Base-by-base conservation (phyloP, 2,797 vertebrate genomes). In the Eremophila alpestris region DNA sequence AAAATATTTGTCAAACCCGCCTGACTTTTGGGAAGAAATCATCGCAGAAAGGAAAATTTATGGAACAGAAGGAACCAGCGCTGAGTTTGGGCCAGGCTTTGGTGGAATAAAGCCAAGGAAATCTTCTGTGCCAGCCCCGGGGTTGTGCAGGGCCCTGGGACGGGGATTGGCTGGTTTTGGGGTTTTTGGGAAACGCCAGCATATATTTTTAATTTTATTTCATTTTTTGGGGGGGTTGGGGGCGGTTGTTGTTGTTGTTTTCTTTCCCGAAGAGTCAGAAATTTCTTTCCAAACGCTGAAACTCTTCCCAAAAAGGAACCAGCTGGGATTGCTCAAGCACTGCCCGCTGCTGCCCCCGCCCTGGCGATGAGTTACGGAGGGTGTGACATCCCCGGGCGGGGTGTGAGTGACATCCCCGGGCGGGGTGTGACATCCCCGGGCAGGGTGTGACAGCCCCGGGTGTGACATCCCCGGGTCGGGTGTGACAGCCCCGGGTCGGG, bases 301-400 rank as follows among this genome's bases (percentile, higher is more conserved):
- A 71, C 95, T 96, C 90, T 96, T 96, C 95, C 96, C 96, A 36
- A 90, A 90, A 96, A 96, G 32, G 71, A 91, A 87, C 55, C 81
- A 83, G 95, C 94, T 89, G 91, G 59, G 63, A 13, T 96, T 96
- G 92, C 94, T 90, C 94, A 96, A 96, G 43, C 36, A 36, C 36
- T 36, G 36, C 36, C 36, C 36, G 36, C 36, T 36, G 36, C 95
- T 84, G 82, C 81, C 92, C 63, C 94, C 86, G 5, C 96, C 95
- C 95, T 95, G 83, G 69, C 3, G 95, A 90, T 94, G 96, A 93
- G 95, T 95, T 95, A 63, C 11, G 4, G 58, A 87, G 95, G 95
- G 96, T 87, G 96, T 96, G 95, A 92, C 95, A 8, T 22, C 81
- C 56, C 10, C 16, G n/a, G 36, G 32, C 26, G 32, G 36, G 94